Base-by-base conservation (phyloP, 2,113 vertebrate genomes). In the Pagrus major region DNA sequence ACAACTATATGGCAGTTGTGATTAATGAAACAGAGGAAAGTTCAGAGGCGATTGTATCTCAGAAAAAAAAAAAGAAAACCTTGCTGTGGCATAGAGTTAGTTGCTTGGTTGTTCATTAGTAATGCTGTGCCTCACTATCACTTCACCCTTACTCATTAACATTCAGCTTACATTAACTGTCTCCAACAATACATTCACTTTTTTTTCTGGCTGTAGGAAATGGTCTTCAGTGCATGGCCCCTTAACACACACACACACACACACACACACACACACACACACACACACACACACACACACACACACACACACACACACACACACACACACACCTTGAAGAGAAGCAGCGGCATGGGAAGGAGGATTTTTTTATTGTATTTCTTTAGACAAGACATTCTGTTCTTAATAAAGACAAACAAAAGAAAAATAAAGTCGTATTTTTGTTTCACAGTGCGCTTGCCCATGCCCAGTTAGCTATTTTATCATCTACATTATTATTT, bases 111-210 rank as follows among this genome's bases (percentile, higher is more conserved):
- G 41, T 70, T 56, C 3, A 6, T 16, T 29, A 29, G 41, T 23
- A 1, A 41, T 16, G 59, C 21, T 25, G 11, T 46, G 33, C 35
- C 5, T 39, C 37, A 37, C 39, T 6, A 20, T 41, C 12, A 41
- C 11, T 37, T 27, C 25, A 14, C 20, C 51, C 35, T 75, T 18
- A 42, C 44, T 61, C 41, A 83, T 76, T 72, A 72, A 31, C 47
- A 77, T 81, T 73, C 51, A 84, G 44, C 49, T 44, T 39, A 54
- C 23, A 39, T 55, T 44, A 39, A 49, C 66, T n/a, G 9, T 15
- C 25, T 76, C 37, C 47, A 33, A 46, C 42, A 18, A 7, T 20
- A 33, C 33, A 59, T 37, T 52, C n/a, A 39, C 33, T 35, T n/a
- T 14, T 35, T n/a, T 60, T 39, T 14, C 29, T 5, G 33, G 33